Base-by-base conservation (phyloP, 2,888 invertebrate genomes). In the Limulus polyphemus region DNA sequence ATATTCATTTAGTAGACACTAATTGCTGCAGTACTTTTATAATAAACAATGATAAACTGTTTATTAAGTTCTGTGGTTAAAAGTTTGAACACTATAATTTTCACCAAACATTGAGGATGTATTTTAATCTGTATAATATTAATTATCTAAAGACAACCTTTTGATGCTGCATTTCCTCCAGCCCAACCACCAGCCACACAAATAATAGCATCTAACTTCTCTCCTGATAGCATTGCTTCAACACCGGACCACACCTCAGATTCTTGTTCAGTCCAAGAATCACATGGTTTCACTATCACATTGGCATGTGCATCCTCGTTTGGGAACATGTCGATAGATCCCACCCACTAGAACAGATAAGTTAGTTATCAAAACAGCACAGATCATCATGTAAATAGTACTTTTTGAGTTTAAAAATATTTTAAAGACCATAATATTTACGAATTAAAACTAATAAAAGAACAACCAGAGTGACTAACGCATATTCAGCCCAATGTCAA, bases 151-250 rank as follows among this genome's bases (percentile, higher is more conserved):
- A 17, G 11, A 50, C 13, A 49, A 83, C 83, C 82, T 79, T 89
- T 87, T 60, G 83, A 81, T 12, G 79, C 76, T 49, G 92, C 88
- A 81, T 92, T 95, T 47, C 97, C 98, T 58, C 97, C 81, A 51
- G 94, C 93, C 97, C 97, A 98, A 58, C 98, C 98, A 56, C 98
- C 98, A 65, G 99, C 99, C 16, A 99, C 98, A 78, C 98, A 98
- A 71, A 99, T 87, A 56, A 99, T 84, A 48, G 92, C 97, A 79
- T 95, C 95, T 71, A 98, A 77, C 80, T 94, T 91, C 62, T 87
- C 81, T 71, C 72, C 75, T 7, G 83, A 83, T 51, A 92, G 77
- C 14, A 84, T 82, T 49, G 81, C 77, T 49, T 81, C 81, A 7
- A 91, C 80, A 72, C 84, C 83, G 16, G 78, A 77, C 13, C 86